A percentile compares a stretch with the other conserved stretches of the same genome.
Evolutionary conservation across 2,888 invertebrate species (phyloP).

Genomic region (Lasioglossum lativentre): DNA sequence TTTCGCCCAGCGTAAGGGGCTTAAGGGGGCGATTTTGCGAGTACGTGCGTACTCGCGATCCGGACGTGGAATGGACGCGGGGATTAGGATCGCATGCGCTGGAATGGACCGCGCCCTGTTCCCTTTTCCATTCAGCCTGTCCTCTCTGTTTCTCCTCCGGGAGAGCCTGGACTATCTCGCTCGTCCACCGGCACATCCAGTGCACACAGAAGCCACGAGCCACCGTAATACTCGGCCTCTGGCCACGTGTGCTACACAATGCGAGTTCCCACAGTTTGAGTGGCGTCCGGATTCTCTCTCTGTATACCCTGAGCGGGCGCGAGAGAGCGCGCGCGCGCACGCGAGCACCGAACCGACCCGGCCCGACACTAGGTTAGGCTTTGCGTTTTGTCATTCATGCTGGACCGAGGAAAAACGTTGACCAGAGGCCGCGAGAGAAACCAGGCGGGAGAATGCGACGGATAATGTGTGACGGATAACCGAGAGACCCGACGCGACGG

Average conservation of each 20-base stretch:
- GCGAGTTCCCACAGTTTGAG: conserved; percentile 85
- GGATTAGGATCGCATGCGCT: conserved; percentile 81
- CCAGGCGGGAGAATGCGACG: not conserved
- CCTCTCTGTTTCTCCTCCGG: conserved; percentile 36
- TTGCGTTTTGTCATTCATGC: conserved; percentile 31
- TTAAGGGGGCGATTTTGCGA: conserved; percentile 68
- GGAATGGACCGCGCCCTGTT: conserved; percentile 82
- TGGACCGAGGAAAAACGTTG: not conserved
- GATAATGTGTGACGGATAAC: not conserved
- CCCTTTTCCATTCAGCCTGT: conserved; percentile 73
- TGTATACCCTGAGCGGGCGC: conserved; percentile 33
- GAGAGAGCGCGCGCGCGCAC: conserved; percentile 4
- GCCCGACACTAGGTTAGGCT: conserved; percentile 40
- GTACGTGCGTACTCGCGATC: conserved; percentile 67
- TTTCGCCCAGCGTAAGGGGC: conserved; percentile 59
- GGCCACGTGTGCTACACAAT: conserved; percentile 87
- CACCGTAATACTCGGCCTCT: conserved; percentile 85
- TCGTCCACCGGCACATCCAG: conserved; percentile 42
- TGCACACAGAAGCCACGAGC: conserved; percentile 61
- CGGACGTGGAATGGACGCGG: conserved; percentile 68
- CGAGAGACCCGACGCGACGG: not conserved
- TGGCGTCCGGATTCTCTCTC: conserved; percentile 47
- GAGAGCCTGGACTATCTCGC: not conserved
- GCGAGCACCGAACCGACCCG: not conserved
- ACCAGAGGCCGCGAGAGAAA: not conserved